These are phyloP conservation scores for Rapana venosa DNA, from an alignment of 2,888 invertebrate species.

Conservation along the genomic window DNA sequence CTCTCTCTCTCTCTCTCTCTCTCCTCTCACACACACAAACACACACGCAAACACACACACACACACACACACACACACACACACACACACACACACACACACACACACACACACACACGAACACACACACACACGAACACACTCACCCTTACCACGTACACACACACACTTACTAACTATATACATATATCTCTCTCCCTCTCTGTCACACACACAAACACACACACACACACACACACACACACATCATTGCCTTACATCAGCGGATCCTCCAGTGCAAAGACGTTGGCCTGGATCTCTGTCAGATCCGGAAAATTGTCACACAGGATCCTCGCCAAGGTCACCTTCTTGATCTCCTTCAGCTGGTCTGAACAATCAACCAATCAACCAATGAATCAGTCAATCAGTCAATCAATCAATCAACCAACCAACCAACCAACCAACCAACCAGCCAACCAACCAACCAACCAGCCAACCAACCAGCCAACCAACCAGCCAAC, in stretches of 20 bases:
- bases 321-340: slow-evolving; percentile 22
- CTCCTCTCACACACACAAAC: too few relatives aligned
- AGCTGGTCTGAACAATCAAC: slow-evolving; percentile 19
- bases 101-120: too few relatives aligned
- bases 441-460: too few relatives aligned
- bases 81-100: too few relatives aligned
- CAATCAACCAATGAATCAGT: not conserved
- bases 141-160: not conserved
- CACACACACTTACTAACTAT: not conserved
- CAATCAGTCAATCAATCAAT: too few relatives aligned
- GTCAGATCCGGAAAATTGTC: slow-evolving; percentile 16
- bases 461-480: too few relatives aligned
- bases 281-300: not conserved
- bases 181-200: not conserved
- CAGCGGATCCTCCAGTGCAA: not conserved
- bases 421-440: too few relatives aligned
- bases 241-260: not conserved
- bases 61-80: too few relatives aligned
- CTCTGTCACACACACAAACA: not conserved
- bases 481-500: too few relatives aligned
- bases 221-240: not conserved
- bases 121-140: too few relatives aligned
- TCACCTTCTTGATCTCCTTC: slow-evolving; percentile 32
- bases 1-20: not conserved
- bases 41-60: too few relatives aligned